These are phyloP conservation scores for Vipera ursinii DNA, from an alignment of 2,797 vertebrate genomes.

Conservation along the genomic window DNA sequence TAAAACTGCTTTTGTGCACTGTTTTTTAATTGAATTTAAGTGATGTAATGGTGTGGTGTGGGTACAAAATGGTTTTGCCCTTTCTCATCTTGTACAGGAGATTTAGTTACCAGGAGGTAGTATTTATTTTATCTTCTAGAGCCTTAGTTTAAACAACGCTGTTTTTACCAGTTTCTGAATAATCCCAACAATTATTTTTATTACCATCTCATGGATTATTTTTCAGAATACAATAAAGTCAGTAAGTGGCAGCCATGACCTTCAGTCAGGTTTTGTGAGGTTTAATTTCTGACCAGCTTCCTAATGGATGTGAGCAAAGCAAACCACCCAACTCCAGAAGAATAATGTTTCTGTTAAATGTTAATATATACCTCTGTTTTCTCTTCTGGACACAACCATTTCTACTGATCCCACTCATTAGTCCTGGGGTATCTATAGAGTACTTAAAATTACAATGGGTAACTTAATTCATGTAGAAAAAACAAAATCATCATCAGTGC, in stretches of 20 bases:
- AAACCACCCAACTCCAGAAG: background rate
- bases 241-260: background rate
- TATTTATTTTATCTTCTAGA: background rate
- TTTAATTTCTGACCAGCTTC: background rate
- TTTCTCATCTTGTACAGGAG: background rate
- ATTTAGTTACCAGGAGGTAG: background rate
- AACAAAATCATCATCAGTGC: background rate
- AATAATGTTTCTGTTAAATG: background rate
- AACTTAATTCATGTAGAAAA: background rate
- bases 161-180: background rate
- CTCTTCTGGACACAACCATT: background rate
- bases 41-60: background rate
- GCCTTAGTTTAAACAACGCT: background rate
- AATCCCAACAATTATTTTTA: background rate
- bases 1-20: background rate
- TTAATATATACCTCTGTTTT: background rate
- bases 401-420: background rate
- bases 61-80: background rate
- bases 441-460: background rate
- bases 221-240: background rate
- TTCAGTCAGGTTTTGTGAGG: background rate
- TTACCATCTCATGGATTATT: background rate
- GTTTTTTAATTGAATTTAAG: background rate
- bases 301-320: background rate
- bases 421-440: background rate